Evolutionary conservation across 2,113 vertebrate species (phyloP).

Genomic region (Furnarius figulus): DNA sequence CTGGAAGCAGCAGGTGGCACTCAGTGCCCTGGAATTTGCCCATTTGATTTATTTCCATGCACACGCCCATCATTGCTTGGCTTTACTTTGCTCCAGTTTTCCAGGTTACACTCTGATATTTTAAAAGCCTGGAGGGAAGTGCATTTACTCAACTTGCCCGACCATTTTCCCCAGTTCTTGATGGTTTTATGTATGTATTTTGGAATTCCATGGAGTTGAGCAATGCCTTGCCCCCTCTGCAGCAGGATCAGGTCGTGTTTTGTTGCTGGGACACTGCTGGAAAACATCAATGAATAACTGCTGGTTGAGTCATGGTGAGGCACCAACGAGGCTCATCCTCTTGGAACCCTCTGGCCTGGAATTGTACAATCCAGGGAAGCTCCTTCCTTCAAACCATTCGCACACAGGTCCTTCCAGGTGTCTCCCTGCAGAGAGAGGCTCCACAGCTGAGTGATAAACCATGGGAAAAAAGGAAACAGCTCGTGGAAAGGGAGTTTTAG

Average conservation of each 20-base stretch:
- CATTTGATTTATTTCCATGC: neutral
- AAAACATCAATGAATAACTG: neutral
- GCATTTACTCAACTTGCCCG: rapidly evolving
- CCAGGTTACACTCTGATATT: neutral
- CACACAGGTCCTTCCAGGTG: neutral
- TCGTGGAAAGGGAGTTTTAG: neutral
- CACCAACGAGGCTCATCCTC: neutral
- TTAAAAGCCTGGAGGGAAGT: neutral
- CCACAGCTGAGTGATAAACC: neutral
- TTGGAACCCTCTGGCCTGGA: neutral
- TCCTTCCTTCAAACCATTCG: neutral
- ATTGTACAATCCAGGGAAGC: neutral
- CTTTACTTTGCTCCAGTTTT: neutral
- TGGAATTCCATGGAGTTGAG: rapidly evolving
- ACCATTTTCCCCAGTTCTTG: rapidly evolving
- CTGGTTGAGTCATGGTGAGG: neutral
- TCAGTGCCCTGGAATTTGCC: neutral
- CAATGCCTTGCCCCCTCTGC: neutral
- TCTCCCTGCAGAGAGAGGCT: neutral
- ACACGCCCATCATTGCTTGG: neutral
- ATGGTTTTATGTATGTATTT: rapidly evolving
- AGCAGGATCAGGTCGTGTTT: neutral
- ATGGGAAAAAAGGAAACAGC: neutral
- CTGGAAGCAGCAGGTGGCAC: neutral
- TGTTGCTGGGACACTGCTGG: neutral